A percentile compares a stretch with the other conserved stretches of the same genome.
Conservation (phyloP, 2,113 vertebrate species). For the Pteronura brasiliensis region DNA sequence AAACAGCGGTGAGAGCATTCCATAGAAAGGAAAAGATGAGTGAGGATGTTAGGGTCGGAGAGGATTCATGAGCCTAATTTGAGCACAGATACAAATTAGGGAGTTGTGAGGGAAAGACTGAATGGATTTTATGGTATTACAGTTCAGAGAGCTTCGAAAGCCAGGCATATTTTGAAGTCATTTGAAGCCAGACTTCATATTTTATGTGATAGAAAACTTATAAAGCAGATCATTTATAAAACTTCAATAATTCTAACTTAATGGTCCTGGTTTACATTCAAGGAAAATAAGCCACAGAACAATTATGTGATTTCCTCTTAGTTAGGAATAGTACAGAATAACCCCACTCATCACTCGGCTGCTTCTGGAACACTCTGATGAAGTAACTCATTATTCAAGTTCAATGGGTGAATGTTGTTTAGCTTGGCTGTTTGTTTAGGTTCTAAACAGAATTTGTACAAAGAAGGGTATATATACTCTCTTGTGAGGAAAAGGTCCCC, state of each 20-base stretch:
- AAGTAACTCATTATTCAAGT: neutral
- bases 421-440: neutral
- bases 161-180: neutral
- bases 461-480: neutral
- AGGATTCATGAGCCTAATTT: neutral
- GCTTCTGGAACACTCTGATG: neutral
- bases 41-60: neutral
- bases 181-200: neutral
- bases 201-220: neutral
- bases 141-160: neutral
- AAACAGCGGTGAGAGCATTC: neutral
- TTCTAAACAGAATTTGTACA: neutral
- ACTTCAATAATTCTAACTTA: constrained; percentile 16
- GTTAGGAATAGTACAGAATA: neutral
- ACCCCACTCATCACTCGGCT: neutral
- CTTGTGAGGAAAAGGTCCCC: neutral
- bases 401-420: neutral
- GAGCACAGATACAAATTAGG: neutral
- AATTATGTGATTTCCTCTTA: neutral
- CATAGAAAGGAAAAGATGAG: neutral
- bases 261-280: neutral
- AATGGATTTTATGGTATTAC: neutral
- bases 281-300: constrained; percentile 7
- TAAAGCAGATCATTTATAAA: neutral
- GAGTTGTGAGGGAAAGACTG: neutral